These are phyloP conservation scores for Haliclona indistincta DNA, from an alignment of 37 sponge, comb jelly and placozoan genomes.

Conservation along the genomic window DNA sequence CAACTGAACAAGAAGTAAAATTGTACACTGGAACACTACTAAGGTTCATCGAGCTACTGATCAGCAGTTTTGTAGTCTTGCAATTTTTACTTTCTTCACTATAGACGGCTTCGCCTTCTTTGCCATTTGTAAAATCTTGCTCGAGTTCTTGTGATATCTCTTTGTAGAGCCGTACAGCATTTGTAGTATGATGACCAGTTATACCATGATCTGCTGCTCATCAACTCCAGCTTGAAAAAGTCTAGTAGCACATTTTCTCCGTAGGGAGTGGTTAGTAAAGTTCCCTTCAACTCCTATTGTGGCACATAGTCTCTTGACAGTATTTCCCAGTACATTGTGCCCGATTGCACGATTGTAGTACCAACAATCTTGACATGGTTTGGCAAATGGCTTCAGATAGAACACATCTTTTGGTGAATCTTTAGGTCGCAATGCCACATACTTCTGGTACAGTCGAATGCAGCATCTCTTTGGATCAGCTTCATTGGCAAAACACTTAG, in stretches of 20 bases:
- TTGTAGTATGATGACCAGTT: conserved; percentile 34
- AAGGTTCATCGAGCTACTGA: no score
- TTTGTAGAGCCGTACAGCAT: conserved; percentile 35
- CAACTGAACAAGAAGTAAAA: no score
- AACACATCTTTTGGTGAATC: conserved; percentile 14
- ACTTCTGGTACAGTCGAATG: conserved; percentile 24
- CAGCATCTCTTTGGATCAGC: conserved; percentile 10
- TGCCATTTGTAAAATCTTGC: no score
- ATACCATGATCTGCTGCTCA: conserved; percentile 43
- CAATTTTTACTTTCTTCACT: no score
- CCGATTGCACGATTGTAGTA: conserved; percentile 10
- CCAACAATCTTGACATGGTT: conserved; percentile 2
- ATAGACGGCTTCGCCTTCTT: no score
- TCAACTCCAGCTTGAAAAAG: conserved; percentile 33
- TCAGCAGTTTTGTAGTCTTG: no score
- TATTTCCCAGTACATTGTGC: conserved; percentile 3
- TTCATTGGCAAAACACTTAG: conserved; percentile 17
- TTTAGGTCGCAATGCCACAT: no score
- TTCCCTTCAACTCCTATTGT: conserved; percentile 4
- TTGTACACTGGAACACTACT: no score
- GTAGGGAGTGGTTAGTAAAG: conserved; percentile 31
- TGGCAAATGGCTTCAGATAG: conserved; percentile 5
- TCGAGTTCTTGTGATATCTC: conserved; percentile 6
- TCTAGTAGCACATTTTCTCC: conserved; percentile 23
- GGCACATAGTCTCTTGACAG: neutral